Conservation (phyloP, 2,113 vertebrate genomes). For the Trochalopteron elliotii region DNA sequence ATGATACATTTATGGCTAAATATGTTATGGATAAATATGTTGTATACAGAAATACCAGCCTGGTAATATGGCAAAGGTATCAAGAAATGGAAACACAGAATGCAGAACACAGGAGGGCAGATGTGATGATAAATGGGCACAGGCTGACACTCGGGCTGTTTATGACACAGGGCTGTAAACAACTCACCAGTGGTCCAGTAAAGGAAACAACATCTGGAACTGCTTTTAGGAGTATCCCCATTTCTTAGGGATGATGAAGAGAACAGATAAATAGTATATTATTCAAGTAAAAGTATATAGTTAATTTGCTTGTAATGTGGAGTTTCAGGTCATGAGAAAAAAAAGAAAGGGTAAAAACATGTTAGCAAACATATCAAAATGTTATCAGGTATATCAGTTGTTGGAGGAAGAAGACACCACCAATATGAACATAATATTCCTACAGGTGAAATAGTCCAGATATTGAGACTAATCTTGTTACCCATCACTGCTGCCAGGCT, state of each 20-base stretch:
- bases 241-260: neutral
- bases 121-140: neutral
- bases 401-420: neutral
- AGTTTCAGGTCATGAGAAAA: neutral
- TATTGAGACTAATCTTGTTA: neutral
- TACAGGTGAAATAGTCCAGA: neutral
- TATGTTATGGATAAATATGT: neutral
- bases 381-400: accelerated
- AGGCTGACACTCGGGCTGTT: neutral
- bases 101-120: neutral
- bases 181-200: neutral
- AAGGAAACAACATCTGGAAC: neutral
- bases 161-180: neutral
- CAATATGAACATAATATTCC: neutral
- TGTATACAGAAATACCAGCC: neutral
- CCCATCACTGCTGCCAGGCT: neutral
- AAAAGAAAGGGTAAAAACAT: neutral
- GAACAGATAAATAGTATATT: neutral
- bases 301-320: neutral
- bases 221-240: neutral
- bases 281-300: neutral
- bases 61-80: neutral
- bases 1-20: neutral
- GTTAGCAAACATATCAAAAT: neutral
- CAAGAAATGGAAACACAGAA: neutral